Conservation (phyloP, 2,113 vertebrate genomes). For the Carettochelys insculpta region DNA sequence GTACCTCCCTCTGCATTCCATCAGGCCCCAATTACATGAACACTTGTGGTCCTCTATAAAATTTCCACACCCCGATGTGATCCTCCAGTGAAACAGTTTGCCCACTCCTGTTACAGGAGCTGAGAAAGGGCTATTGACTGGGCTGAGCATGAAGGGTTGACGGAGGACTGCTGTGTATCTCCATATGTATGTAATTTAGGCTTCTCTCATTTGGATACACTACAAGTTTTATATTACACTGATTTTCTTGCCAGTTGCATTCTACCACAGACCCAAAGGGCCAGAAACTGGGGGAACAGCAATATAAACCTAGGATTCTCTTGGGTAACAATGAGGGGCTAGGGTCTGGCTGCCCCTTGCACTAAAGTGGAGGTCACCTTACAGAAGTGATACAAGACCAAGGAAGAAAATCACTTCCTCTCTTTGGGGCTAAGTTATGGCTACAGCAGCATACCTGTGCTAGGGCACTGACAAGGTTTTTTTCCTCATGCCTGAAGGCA, state of each 20-base stretch:
- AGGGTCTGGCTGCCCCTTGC: neutral
- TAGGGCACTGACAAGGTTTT: too few species aligned
- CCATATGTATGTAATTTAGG: neutral
- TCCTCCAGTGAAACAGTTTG: too few species aligned
- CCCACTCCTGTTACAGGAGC: too few species aligned
- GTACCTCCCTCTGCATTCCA: too few species aligned
- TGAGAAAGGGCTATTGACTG: neutral
- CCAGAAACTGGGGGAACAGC: neutral
- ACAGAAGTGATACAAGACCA: neutral
- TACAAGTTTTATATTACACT: neutral
- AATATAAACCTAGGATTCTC: neutral
- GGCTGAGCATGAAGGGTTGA: neutral
- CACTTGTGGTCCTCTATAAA: too few species aligned
- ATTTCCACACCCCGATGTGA: too few species aligned
- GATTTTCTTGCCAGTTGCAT: neutral
- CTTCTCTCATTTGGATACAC: neutral
- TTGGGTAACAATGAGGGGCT: neutral
- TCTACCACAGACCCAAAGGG: neutral
- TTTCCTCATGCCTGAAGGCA: neutral
- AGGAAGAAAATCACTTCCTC: neutral
- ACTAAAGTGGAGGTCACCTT: neutral
- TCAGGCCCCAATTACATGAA: too few species aligned
- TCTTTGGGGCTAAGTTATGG: neutral
- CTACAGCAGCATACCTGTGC: neutral
- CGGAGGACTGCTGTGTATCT: neutral